Evolutionary conservation across 1,140 invertebrate genomes (phyloP), one percentile per base, ranked within the genome.

Genomic region (Cyrtorhinus lividipennis): DNA sequence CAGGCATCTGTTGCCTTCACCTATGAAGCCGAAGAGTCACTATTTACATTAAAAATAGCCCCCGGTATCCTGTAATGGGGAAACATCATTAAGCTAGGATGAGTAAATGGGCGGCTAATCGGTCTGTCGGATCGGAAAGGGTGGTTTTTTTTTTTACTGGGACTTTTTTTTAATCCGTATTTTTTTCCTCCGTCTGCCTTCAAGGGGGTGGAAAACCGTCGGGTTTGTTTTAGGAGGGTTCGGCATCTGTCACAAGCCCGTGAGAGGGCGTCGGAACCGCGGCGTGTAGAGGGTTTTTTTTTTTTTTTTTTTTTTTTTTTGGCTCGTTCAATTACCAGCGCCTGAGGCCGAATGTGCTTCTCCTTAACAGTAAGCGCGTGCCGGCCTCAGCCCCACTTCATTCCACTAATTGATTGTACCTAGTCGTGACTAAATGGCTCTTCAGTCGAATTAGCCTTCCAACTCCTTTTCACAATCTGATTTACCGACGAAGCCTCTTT

Each of bases 1-100:
- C n/a, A n/a, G n/a, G 48, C 48, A 53, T 53, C 48, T 53, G 48
- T 53, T 53, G 48, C 48, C 48, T 53, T n/a, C n/a, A n/a, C 48
- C 10, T 53, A 22, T 8, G 18, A 12, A 10, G 8, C 20, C 12
- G 10, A 13, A 15, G 15, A 38, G 5, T 38, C 30, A 15, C 5
- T 38, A 38, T 38, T 38, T 38, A 38, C 30, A 38, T 38, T 38
- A 38, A 38, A n/a, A 38, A 38, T 38, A 38, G 30, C 30, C 30
- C 15, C 30, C 30, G 30, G 30, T n/a, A n/a, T n/a, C n/a, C n/a
- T n/a, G n/a, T n/a, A 38, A 38, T 15, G 30, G 30, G 30, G 30
- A 38, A 38, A n/a, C 10, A 15, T 53, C 48, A 53, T 53, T 53
- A 53, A 22, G 5, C 8, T 53, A 22, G 20, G 30, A 22, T 20